Evolutionary conservation across 2,113 vertebrate genomes (phyloP).

Genomic region (Carassius gibelio): DNA sequence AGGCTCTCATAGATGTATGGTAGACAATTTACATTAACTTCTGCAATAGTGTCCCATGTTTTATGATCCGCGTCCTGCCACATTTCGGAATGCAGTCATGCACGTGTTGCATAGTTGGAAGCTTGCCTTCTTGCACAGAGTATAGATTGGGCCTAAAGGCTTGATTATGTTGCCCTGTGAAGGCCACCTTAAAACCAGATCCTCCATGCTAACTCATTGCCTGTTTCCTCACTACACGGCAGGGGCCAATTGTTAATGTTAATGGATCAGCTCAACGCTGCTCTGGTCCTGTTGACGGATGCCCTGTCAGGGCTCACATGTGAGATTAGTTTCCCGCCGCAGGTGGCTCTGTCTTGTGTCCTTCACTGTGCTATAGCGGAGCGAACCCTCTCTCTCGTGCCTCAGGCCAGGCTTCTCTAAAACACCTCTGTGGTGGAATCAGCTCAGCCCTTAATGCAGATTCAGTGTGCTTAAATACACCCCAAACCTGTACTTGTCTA

Average conservation of each 20-base stretch:
- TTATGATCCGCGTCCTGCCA: neutral
- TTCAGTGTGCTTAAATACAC: conserved; percentile 61
- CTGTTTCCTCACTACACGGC: conserved; percentile 66
- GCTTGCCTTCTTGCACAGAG: neutral
- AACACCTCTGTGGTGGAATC: conserved; percentile 47
- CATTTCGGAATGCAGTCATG: neutral
- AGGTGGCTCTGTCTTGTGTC: conserved; percentile 64
- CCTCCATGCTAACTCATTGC: conserved; percentile 69
- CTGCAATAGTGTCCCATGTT: neutral
- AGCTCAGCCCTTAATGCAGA: conserved; percentile 65
- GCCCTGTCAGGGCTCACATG: conserved; percentile 63
- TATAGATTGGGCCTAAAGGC: neutral
- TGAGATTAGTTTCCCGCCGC: conserved; percentile 58
- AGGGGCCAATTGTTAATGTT: conserved; percentile 71
- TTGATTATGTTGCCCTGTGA: conserved; percentile 61
- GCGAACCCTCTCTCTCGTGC: conserved; percentile 53
- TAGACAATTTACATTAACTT: neutral
- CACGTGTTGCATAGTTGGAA: neutral
- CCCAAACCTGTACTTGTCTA: conserved; percentile 57
- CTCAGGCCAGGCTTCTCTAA: conserved; percentile 65
- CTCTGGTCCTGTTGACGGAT: conserved; percentile 63
- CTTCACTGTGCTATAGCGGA: conserved; percentile 46
- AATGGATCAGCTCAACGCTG: conserved; percentile 70
- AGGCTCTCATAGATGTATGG: neutral
- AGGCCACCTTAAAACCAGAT: conserved; percentile 59